Conservation (phyloP, 2,888 invertebrate genomes). For the Lithophane ornitopus region DNA sequence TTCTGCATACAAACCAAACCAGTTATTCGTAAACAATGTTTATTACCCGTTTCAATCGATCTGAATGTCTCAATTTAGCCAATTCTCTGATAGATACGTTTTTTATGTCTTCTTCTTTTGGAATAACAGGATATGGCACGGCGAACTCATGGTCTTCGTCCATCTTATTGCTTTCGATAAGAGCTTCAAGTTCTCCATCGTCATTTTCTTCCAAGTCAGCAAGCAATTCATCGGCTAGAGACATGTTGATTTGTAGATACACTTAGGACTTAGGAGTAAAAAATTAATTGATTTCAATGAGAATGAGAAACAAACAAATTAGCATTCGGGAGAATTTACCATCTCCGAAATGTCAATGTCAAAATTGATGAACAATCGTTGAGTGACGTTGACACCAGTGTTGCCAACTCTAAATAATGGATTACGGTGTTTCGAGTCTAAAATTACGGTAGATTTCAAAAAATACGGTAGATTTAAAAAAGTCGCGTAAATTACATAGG, state of each 20-base stretch:
- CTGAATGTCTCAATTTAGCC: constrained; percentile 96
- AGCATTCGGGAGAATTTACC: not conserved
- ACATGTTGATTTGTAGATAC: constrained; percentile 92
- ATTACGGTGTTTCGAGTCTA: too few species aligned
- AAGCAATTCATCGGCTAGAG: constrained; percentile 98
- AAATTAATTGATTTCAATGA: not conserved
- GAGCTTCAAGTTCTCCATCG: constrained; percentile 92
- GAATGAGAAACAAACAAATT: constrained; percentile 1
- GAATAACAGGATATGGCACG: constrained; percentile 87
- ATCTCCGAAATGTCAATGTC: constrained; percentile 12
- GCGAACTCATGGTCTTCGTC: constrained; percentile 82
- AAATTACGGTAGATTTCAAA: too few species aligned
- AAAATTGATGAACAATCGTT: not conserved
- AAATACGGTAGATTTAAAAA: too few species aligned
- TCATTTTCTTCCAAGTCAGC: constrained; percentile 99
- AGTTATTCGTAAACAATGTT: not conserved
- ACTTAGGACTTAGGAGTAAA: too few species aligned
- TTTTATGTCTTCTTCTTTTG: constrained; percentile 92
- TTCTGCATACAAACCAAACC: not conserved
- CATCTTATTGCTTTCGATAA: constrained; percentile 87
- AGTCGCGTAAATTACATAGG: too few species aligned
- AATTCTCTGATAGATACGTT: constrained; percentile 95
- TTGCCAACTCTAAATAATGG: too few species aligned
- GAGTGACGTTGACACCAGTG: too few species aligned
- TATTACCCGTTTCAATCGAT: constrained; percentile 91